Evolutionary conservation across 2,888 invertebrate genomes (phyloP).

Genomic region (Chrysina gloriosa): DNA sequence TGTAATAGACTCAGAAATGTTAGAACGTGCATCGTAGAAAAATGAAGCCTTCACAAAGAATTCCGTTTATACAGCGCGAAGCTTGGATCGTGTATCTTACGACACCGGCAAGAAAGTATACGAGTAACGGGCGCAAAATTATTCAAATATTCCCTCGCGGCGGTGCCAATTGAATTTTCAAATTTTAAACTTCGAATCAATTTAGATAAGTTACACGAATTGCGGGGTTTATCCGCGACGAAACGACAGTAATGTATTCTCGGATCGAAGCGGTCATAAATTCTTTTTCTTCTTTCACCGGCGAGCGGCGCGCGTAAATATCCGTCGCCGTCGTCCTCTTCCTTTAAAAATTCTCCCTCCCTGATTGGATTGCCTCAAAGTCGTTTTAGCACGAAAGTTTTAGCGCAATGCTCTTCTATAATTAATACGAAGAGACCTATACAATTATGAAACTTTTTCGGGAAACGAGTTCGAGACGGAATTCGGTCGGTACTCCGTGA

Average conservation of each 20-base stretch:
- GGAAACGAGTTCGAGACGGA: constrained; percentile 11
- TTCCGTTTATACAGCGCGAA: background rate
- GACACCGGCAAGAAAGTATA: background rate
- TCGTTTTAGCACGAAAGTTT: constrained; percentile 16
- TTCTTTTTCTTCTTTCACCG: too few relatives aligned
- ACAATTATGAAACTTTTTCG: constrained; percentile 33
- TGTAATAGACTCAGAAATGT: too few relatives aligned
- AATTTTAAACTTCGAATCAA: constrained; percentile 28
- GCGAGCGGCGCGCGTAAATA: constrained; percentile 32
- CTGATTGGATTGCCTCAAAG: constrained; percentile 25
- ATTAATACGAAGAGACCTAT: constrained; percentile 32
- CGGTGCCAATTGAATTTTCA: constrained; percentile 28
- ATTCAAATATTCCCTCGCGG: constrained; percentile 25
- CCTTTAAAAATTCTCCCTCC: constrained; percentile 8
- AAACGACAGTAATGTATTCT: constrained; percentile 23
- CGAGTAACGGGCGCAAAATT: constrained; percentile 7
- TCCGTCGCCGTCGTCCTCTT: too few relatives aligned
- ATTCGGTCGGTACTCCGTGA: background rate
- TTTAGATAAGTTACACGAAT: constrained; percentile 34
- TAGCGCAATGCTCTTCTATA: constrained; percentile 31
- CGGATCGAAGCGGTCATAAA: too few relatives aligned
- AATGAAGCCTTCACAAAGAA: constrained; percentile 1
- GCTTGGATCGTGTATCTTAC: background rate
- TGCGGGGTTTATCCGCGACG: constrained; percentile 11
- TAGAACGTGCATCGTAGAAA: too few relatives aligned